These are phyloP conservation scores for Acrocephalus kingi DNA, from an alignment of 2,113 vertebrate species.

Conservation along the genomic window DNA sequence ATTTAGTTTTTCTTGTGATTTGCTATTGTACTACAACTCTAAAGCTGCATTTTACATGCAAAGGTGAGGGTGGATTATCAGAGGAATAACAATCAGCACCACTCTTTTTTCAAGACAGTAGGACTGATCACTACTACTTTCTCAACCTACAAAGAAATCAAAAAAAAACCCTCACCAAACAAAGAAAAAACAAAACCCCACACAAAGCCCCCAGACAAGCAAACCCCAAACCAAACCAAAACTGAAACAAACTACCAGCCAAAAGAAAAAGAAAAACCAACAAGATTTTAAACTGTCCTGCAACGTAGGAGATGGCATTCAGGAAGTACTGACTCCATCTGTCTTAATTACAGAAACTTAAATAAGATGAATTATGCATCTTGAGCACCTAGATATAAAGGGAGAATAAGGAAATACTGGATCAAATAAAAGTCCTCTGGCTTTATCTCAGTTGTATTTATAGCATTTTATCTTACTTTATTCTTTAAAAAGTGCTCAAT, in stretches of 20 bases:
- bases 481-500: background rate
- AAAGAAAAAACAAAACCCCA: background rate
- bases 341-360: background rate
- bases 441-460: background rate
- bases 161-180: background rate
- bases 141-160: background rate
- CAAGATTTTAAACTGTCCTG: background rate
- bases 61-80: background rate
- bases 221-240: background rate
- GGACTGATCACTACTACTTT: background rate
- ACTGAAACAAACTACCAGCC: background rate
- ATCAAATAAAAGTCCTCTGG: background rate
- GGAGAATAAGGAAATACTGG: background rate
- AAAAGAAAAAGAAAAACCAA: background rate
- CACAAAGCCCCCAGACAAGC: rapidly evolving
- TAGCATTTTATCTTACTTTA: background rate
- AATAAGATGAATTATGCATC: background rate
- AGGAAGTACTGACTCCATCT: background rate
- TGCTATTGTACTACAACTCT: background rate
- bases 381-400: background rate
- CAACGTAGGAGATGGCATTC: background rate
- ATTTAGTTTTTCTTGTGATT: background rate
- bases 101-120: background rate
- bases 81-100: background rate
- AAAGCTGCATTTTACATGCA: background rate